Base-by-base conservation (phyloP, 1,140 invertebrate genomes). In the Lamellibrachia luymesi region DNA sequence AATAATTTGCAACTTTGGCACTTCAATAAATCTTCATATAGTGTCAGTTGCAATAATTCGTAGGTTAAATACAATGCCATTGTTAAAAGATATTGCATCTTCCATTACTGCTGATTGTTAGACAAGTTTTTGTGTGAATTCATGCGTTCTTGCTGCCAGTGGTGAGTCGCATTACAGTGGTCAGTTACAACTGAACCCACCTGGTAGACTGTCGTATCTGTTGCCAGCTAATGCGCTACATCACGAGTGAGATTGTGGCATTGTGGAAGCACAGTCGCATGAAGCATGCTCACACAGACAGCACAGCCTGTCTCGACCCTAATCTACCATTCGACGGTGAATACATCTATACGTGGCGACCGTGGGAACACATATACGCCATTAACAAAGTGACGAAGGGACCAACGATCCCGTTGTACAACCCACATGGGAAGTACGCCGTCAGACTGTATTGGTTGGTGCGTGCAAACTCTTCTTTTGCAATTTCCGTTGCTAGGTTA, bases 291-390 rank as follows among this genome's bases (percentile, higher is more conserved):
- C 25, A 51, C 0, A 52, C 38, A 2, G 50, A 50, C 49, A n/a
- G 38, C 8, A 27, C 90, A 91, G 25, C 93, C 25, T n/a, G 13
- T 27, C 49, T 50, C 7, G 92, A 93, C n/a, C 56, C 56, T 13
- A 90, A 38, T 17, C 38, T 51, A 49, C 50, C n/a, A 50, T 27
- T 27, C n/a, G 93, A 91, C 25, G 91, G 94, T 94, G 91, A 93
- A 94, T 27, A 93, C 91, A n/a, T 50, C 17, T 95, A 95, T 94
- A 94, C 94, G 7, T 96, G 96, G 96, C 94, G 94, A 92, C 96
- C 96, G 38, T 96, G 96, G 96, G 96, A 96, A 94, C 96, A 96
- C 93, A 96, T 96, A 52, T 96, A 96, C 92, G 94, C 96, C 90
- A 94, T 96, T 80, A 96, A 95, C 92, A 96, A 96, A 94, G 95